A percentile compares a stretch with the other conserved stretches of the same genome.
These are phyloP conservation scores for Catocala sponsa DNA, from an alignment of 2,888 invertebrate species.

Conservation along the genomic window DNA sequence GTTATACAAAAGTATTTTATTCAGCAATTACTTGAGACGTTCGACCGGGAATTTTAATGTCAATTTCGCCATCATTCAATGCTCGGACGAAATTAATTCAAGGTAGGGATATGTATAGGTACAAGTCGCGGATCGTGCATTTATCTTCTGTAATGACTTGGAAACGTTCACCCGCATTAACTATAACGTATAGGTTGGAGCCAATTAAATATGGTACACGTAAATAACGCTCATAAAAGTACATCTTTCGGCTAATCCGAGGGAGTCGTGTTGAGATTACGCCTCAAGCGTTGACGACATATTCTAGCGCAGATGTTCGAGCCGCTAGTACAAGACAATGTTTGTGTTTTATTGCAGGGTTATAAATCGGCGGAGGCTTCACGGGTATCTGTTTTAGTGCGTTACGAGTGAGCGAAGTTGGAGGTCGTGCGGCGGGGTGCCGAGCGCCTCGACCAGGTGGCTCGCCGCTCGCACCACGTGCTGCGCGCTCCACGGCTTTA, in stretches of 20 bases:
- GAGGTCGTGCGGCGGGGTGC: constrained; percentile 68
- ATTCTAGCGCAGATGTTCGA: constrained; percentile 4
- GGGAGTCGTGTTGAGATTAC: constrained; percentile 37
- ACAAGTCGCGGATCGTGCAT: constrained; percentile 64
- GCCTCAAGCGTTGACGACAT: constrained; percentile 6
- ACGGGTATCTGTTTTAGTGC: constrained; percentile 59
- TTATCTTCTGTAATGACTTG: constrained; percentile 82
- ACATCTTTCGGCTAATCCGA: constrained; percentile 69
- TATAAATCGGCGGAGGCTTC: constrained; percentile 55
- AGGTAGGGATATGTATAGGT: constrained; percentile 65
- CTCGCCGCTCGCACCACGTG: constrained; percentile 61
- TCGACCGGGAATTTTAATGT: constrained; percentile 85
- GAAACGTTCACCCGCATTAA: constrained; percentile 75
- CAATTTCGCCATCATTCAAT: constrained; percentile 86
- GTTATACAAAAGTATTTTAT: constrained; percentile 87
- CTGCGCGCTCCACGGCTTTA: constrained; percentile 65
- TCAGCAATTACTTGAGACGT: constrained; percentile 87
- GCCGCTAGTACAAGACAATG: constrained; percentile 21
- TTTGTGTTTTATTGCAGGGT: constrained; percentile 49
- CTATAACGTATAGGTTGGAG: constrained; percentile 74
- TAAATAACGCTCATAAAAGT: constrained; percentile 73
- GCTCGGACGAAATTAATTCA: constrained; percentile 83
- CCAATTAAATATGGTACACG: constrained; percentile 80
- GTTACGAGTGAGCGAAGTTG: constrained; percentile 49
- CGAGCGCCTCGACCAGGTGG: constrained; percentile 66